Evolutionary conservation across 2,113 vertebrate genomes (phyloP).

Genomic region (Sinocyclocheilus anophthalmus): DNA sequence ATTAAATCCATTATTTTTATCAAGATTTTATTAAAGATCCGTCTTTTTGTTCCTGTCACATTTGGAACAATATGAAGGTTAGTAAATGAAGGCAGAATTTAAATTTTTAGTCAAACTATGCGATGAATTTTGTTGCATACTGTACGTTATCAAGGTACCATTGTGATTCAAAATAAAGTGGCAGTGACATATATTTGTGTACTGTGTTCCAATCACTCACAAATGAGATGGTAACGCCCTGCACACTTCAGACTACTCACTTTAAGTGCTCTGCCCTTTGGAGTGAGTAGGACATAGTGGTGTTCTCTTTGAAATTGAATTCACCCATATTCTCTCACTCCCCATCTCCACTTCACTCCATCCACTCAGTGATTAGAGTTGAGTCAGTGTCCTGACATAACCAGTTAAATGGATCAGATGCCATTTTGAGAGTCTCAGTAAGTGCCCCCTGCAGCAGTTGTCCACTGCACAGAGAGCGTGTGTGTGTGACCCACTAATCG

Average conservation of each 20-base stretch:
- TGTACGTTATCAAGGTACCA: neutral
- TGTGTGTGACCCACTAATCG: constrained; percentile 46
- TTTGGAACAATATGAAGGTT: neutral
- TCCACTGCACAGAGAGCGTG: constrained; percentile 28
- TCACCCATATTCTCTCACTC: neutral
- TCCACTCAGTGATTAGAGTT: constrained; percentile 33
- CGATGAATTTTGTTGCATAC: neutral
- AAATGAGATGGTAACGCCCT: neutral
- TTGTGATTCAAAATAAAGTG: neutral
- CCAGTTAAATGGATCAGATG: constrained; percentile 44
- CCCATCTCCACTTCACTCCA: constrained; percentile 1
- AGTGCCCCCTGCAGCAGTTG: constrained; percentile 48
- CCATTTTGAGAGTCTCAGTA: constrained; percentile 42
- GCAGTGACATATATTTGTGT: constrained; percentile 9
- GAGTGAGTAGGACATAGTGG: constrained; percentile 26
- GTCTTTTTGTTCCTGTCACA: neutral
- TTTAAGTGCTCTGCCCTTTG: constrained; percentile 18
- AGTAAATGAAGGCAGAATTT: neutral
- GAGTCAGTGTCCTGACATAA: constrained; percentile 42
- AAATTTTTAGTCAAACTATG: neutral
- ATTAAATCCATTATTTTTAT: too few species aligned
- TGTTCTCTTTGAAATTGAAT: constrained; percentile 8
- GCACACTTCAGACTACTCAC: neutral
- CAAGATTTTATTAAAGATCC: too few species aligned
- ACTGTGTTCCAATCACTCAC: neutral